Evolutionary conservation across 2,113 vertebrate genomes (phyloP), one percentile per base, ranked within the genome.

Genomic region (Alaudala cheleensis): DNA sequence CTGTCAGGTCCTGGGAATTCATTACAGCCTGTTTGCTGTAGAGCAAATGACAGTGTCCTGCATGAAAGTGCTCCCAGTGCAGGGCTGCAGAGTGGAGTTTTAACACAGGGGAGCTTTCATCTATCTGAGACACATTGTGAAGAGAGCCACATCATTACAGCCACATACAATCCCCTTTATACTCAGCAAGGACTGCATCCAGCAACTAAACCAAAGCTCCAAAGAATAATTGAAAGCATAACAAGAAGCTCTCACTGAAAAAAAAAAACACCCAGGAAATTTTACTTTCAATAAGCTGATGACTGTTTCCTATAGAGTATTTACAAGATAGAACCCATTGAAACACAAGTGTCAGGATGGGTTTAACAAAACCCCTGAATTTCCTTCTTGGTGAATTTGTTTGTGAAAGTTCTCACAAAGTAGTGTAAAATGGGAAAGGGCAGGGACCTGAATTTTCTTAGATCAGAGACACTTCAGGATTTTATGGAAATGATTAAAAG

Each of bases 401-500:
- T 64, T 62, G 31, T 72, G 51, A 86, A 92, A 91, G 25, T 6
- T 64, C 33, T 45, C 65, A 20, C 29, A 80, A 77, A 88, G 19
- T 9, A 57, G 14, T 54, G 88, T 62, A 70, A 76, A 17, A 39
- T 12, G 7, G 37, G 23, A 80, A 91, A n/a, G 16, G 25, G 12
- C 6, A 77, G 80, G 6, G 22, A 80, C 44, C n/a, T 71, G 60
- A 64, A 90, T 89, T 45, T 66, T 34, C 80, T 84, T 79, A 65
- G 54, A 79, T 92, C 62, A 69, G 39, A 81, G 34, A 37, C 3
- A 44, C 49, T 69, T 69, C 11, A 28, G 14, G 31, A 37, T 44
- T 93, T 51, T 53, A 74, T 45, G 89, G 66, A 69, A 77, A 71
- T 42, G 14, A 28, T 94, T 81, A 86, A 29, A 95, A 74, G 53